phyloP scores from a whole-genome alignment of 2,888 invertebrate genomes.

The Nomada lathburiana region DNA sequence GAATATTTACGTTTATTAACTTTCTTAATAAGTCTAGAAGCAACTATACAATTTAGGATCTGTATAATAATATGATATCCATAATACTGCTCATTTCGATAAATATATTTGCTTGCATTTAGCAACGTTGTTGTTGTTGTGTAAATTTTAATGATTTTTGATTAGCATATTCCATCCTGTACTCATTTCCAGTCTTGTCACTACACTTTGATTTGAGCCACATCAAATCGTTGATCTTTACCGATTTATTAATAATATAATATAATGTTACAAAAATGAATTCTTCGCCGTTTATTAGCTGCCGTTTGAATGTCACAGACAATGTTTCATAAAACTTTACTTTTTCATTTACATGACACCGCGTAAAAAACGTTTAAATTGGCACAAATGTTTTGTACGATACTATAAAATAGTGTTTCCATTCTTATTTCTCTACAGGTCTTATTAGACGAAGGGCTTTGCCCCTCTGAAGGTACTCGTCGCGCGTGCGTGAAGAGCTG shows the following conservation, averaged over 20 bases:
- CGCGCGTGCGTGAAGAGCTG: conserved; percentile 24
- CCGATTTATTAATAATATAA: conserved; percentile 20
- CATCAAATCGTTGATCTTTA: conserved; percentile 17
- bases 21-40: not conserved
- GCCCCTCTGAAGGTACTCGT: conserved; percentile 15
- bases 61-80: not conserved
- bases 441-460: conserved; percentile 35
- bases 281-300: not conserved
- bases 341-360: conserved; percentile 42
- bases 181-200: conserved; percentile 16
- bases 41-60: not conserved
- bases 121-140: not conserved
- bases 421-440: conserved; percentile 40
- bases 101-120: not conserved
- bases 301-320: not conserved
- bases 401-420: conserved; percentile 44
- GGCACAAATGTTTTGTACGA: conserved; percentile 44
- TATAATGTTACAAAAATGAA: conserved; percentile 30
- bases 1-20: conserved; percentile 9
- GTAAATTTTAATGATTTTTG: conserved; percentile 19
- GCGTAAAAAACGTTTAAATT: conserved; percentile 38
- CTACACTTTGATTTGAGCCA: conserved; percentile 22
- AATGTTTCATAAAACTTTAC: conserved; percentile 1
- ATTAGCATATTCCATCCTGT: conserved; percentile 12
- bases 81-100: conserved; percentile 27